Conservation (phyloP, 2,888 invertebrate genomes). For the Chrysomela aeneicollis region DNA sequence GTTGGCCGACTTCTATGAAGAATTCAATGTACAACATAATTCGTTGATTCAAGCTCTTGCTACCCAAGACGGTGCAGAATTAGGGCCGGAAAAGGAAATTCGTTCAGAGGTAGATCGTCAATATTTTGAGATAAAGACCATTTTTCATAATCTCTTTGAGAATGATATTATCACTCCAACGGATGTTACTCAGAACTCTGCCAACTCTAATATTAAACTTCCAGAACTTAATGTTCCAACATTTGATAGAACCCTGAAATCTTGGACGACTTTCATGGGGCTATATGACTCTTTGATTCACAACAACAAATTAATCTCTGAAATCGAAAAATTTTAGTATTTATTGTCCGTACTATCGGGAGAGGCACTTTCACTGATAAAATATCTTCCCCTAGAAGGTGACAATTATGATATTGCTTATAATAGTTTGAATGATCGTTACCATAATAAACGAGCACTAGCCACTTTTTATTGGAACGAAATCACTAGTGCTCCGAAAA, state of each 20-base stretch:
- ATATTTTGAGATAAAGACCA: too few relatives aligned
- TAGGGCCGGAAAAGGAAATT: too few relatives aligned
- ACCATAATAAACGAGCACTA: constrained; percentile 8
- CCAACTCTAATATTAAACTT: neutral
- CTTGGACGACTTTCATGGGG: neutral
- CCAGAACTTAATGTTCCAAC: neutral
- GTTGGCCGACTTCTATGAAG: too few relatives aligned
- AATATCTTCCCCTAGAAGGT: constrained; percentile 2
- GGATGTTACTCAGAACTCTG: too few relatives aligned
- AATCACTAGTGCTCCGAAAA: constrained; percentile 1
- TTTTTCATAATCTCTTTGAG: too few relatives aligned
- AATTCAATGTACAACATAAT: too few relatives aligned
- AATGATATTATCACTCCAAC: too few relatives aligned
- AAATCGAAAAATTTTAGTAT: constrained; percentile 16
- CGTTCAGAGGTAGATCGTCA: too few relatives aligned
- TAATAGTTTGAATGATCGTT: neutral
- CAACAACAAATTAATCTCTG: neutral
- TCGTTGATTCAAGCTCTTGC: too few relatives aligned
- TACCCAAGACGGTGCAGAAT: too few relatives aligned
- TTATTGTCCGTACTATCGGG: neutral
- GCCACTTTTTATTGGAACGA: constrained; percentile 9
- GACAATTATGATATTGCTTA: constrained; percentile 12
- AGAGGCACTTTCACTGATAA: constrained; percentile 2
- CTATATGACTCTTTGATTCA: constrained; percentile 5
- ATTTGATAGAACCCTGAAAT: neutral